These are phyloP conservation scores for Tipula lateralis DNA, from an alignment of 2,888 invertebrate genomes.

Conservation along the genomic window DNA sequence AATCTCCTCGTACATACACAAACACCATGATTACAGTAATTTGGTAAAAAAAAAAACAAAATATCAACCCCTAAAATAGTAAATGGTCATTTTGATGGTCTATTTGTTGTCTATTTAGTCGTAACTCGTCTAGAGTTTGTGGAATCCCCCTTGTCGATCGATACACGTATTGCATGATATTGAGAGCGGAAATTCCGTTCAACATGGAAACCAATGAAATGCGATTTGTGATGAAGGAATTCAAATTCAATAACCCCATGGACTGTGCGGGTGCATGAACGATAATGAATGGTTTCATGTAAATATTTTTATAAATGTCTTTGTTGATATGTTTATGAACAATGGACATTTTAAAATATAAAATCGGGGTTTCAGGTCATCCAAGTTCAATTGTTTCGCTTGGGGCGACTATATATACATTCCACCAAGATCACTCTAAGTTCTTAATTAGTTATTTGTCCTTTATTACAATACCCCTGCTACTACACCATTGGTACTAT, in stretches of 20 bases:
- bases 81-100: slow-evolving; percentile 19
- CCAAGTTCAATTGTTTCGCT: no score
- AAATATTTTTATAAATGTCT: background rate
- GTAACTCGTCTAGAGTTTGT: background rate
- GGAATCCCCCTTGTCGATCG: background rate
- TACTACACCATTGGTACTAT: no score
- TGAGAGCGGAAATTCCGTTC: background rate
- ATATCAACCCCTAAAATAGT: background rate
- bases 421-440: no score
- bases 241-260: background rate
- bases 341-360: no score
- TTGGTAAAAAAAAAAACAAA: background rate
- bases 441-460: no score
- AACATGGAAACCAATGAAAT: background rate
- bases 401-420: no score
- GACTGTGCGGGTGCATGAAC: background rate
- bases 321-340: background rate
- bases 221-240: background rate
- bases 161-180: no score
- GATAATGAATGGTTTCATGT: background rate
- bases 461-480: no score
- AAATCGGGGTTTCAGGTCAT: no score
- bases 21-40: background rate
- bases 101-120: background rate
- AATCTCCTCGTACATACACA: background rate